Conservation (phyloP, 2,888 invertebrate genomes). For the Heteromurus nitidus region DNA sequence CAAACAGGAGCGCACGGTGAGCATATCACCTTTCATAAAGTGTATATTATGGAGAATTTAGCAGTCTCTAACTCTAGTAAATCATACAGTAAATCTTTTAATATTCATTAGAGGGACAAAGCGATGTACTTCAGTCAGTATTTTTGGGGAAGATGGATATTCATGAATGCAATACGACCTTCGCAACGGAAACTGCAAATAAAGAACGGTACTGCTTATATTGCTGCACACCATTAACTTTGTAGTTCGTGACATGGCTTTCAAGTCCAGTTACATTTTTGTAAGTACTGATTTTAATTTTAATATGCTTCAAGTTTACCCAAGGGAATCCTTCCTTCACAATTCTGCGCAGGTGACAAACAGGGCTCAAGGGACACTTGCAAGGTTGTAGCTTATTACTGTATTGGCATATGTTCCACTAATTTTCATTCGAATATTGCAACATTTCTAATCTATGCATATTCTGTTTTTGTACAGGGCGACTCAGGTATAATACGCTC, state of each 20-base stretch:
- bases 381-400: conserved; percentile 47
- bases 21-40: too few species aligned
- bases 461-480: conserved; percentile 22
- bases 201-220: conserved; percentile 30
- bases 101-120: conserved; percentile 54
- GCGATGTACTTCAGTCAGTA: conserved; percentile 64
- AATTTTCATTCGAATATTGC: too few species aligned
- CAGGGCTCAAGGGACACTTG: conserved; percentile 61
- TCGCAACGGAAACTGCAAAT: conserved; percentile 20
- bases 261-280: too few species aligned
- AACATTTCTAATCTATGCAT: not conserved
- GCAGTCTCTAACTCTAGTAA: not conserved
- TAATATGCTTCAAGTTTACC: conserved; percentile 56
- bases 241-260: too few species aligned
- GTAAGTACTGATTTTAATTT: too few species aligned
- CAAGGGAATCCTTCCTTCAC: conserved; percentile 64
- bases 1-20: conserved; percentile 58
- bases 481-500: conserved; percentile 38
- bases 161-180: conserved; percentile 58
- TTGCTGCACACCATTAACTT: too few species aligned
- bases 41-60: not conserved
- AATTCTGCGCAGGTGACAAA: conserved; percentile 69
- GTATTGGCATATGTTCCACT: not conserved
- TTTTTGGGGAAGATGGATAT: conserved; percentile 42
- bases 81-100: too few species aligned